Evolutionary conservation across 2,113 vertebrate species (phyloP).

Genomic region (Accipiter virgatus): DNA sequence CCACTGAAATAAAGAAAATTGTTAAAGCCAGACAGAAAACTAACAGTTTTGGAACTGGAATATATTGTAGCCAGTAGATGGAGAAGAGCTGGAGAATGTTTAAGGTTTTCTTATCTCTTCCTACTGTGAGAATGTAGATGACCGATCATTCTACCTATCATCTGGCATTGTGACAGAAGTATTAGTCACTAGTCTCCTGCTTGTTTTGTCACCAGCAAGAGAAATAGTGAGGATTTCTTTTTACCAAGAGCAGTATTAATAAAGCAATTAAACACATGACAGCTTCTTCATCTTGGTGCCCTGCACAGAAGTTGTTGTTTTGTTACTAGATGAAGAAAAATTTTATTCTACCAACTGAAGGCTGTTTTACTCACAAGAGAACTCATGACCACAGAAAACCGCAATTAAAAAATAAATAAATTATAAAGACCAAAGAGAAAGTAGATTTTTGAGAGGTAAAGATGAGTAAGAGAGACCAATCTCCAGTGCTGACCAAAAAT

Average conservation of each 20-base stretch:
- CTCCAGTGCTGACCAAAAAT: slow-evolving; percentile 58
- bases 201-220: background rate
- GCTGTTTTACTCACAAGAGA: background rate
- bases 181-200: background rate
- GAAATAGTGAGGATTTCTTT: background rate
- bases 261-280: background rate
- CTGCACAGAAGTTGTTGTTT: background rate
- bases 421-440: background rate
- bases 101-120: background rate
- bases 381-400: background rate
- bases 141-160: background rate
- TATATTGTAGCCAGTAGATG: background rate
- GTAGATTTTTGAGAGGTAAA: background rate
- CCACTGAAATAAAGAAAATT: background rate
- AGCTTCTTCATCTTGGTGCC: background rate
- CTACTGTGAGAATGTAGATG: background rate
- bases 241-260: background rate
- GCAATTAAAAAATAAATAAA: background rate
- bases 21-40: background rate
- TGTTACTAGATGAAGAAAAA: background rate
- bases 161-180: background rate
- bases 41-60: background rate
- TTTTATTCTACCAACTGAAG: background rate
- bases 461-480: slow-evolving; percentile 22
- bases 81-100: background rate